A percentile compares a stretch with the other conserved stretches of the same genome.
phyloP scores from a whole-genome alignment of 2,113 vertebrate species.

The Todiramphus chloris region DNA sequence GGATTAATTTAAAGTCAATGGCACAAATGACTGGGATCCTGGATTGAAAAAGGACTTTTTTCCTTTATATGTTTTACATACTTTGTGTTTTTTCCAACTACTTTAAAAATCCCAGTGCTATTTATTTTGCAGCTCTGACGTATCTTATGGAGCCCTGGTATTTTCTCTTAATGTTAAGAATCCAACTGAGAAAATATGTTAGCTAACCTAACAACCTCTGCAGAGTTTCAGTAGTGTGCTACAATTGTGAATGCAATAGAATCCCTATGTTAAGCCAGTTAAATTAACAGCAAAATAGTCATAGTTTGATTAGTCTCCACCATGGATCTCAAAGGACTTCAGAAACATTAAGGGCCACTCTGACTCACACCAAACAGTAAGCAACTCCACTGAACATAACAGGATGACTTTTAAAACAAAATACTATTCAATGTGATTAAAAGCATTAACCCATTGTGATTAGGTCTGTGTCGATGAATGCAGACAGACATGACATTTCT shows the following conservation, averaged over 20 bases:
- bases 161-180: not conserved
- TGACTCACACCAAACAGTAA: not conserved
- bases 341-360: not conserved
- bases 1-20: constrained; percentile 33
- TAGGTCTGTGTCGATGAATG: not conserved
- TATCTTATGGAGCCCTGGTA: not conserved
- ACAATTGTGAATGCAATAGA: not conserved
- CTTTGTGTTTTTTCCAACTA: not conserved
- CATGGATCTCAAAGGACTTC: not conserved
- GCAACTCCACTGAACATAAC: not conserved
- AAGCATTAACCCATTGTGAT: not conserved
- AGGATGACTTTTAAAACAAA: not conserved
- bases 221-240: constrained; percentile 20
- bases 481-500: not conserved
- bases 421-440: not conserved
- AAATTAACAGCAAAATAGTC: constrained; percentile 18
- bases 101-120: constrained; percentile 6
- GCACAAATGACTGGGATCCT: constrained; percentile 1
- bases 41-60: not conserved
- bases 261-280: constrained; percentile 7
- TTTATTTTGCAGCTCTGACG: constrained; percentile 9
- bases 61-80: not conserved
- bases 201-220: constrained; percentile 17
- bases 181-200: not conserved
- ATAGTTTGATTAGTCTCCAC: not conserved